These are phyloP conservation scores for Ceratotherium simum DNA, from an alignment of 2,113 vertebrate species.

Conservation along the genomic window DNA sequence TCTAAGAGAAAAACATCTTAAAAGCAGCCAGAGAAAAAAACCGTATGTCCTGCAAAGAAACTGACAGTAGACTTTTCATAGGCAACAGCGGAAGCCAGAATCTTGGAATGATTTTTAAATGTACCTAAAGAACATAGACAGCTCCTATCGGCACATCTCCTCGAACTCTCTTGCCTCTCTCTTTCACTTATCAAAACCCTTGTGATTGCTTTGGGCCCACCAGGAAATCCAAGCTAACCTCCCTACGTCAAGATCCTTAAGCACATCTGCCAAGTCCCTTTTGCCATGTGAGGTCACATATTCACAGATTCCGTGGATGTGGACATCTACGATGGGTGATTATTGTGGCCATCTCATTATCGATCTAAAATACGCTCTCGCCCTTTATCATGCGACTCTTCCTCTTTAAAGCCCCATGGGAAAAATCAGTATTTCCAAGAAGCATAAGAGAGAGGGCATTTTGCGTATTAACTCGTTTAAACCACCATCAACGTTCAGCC, in stretches of 20 bases:
- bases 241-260: not conserved
- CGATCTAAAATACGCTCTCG: not conserved
- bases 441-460: not conserved
- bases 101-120: conserved; percentile 41
- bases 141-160: not conserved
- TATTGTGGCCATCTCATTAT: not conserved
- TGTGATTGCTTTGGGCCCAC: not conserved
- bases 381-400: not conserved
- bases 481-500: not conserved
- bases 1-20: not conserved
- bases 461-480: conserved; percentile 25
- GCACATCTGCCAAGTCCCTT: not conserved
- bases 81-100: not conserved
- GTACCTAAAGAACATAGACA: conserved; percentile 17
- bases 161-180: not conserved
- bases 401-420: not conserved
- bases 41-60: not conserved
- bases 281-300: not conserved
- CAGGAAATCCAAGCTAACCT: not conserved
- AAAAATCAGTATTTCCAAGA: not conserved
- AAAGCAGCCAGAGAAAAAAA: not conserved
- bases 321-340: not conserved
- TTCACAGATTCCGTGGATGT: not conserved
- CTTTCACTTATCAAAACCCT: not conserved
- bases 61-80: not conserved